These are phyloP conservation scores for Adelphocoris suturalis DNA, from an alignment of 2,888 invertebrate species.

Conservation along the genomic window DNA sequence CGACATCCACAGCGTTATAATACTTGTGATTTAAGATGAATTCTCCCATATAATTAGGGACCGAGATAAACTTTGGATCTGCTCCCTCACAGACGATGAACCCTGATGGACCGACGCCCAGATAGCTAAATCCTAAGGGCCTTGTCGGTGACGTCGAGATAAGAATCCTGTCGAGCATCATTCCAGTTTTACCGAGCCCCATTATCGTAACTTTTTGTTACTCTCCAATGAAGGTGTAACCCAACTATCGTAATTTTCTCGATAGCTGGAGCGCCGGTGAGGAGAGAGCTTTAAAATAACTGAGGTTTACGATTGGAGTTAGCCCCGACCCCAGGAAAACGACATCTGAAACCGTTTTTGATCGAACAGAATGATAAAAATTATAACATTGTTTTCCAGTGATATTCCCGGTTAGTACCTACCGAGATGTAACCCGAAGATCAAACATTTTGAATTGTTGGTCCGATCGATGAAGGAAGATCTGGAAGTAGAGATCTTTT, in stretches of 20 bases:
- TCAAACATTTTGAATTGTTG: too few relatives aligned
- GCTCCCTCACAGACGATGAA: too few relatives aligned
- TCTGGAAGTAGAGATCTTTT: too few relatives aligned
- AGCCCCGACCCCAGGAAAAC: not conserved
- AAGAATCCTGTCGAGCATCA: not conserved
- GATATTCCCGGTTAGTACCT: too few relatives aligned
- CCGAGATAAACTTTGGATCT: too few relatives aligned
- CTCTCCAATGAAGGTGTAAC: not conserved
- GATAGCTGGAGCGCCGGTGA: not conserved
- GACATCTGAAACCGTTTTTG: not conserved
- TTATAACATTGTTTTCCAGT: not conserved
- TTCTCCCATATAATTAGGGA: too few relatives aligned
- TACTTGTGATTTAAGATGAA: too few relatives aligned
- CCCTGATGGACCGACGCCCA: too few relatives aligned
- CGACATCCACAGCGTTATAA: too few relatives aligned
- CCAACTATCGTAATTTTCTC: not conserved
- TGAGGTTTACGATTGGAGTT: not conserved
- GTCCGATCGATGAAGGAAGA: too few relatives aligned
- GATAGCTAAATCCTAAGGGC: not conserved
- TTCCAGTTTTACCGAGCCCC: not conserved
- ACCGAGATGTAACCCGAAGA: too few relatives aligned
- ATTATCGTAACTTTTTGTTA: slow-evolving; percentile 25
- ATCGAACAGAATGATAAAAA: not conserved
- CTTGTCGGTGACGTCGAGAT: too few relatives aligned
- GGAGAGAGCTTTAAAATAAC: not conserved